phyloP scores from a whole-genome alignment of 2,888 invertebrate species.

The Ptilodon capucinus region DNA sequence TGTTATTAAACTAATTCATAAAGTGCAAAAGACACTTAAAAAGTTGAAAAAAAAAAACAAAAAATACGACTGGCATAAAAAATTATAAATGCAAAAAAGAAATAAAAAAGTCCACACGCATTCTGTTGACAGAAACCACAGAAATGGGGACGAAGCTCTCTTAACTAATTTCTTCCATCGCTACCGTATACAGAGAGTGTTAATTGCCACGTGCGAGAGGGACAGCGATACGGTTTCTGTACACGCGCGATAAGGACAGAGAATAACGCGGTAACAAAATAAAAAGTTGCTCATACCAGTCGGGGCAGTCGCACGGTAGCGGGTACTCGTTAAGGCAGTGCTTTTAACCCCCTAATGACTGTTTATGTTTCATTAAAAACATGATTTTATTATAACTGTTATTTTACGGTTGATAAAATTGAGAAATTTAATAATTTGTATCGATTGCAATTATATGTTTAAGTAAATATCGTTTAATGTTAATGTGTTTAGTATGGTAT shows the following conservation, averaged over 20 bases:
- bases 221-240: conserved; percentile 28
- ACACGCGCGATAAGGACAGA: conserved; percentile 36
- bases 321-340: conserved; percentile 61
- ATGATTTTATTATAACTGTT: conserved; percentile 50
- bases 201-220: conserved; percentile 61
- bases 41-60: conserved; percentile 13
- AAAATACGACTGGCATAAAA: conserved; percentile 30
- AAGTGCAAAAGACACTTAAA: too few species aligned
- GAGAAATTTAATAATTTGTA: conserved; percentile 36
- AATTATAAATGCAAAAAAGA: conserved; percentile 33
- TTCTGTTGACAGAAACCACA: conserved; percentile 59
- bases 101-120: conserved; percentile 41
- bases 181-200: conserved; percentile 75
- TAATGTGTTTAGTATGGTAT: conserved; percentile 10
- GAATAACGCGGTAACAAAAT: conserved; percentile 50
- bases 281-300: conserved; percentile 69
- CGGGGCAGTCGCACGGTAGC: conserved; percentile 54
- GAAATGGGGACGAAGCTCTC: conserved; percentile 61
- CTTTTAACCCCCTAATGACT: conserved; percentile 70
- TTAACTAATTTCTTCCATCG: conserved; percentile 78
- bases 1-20: too few species aligned
- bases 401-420: conserved; percentile 39
- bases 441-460: conserved; percentile 27
- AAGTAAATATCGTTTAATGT: conserved; percentile 17
- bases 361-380: conserved; percentile 54